Evolutionary conservation across 1,140 invertebrate genomes (phyloP).

Genomic region (Xylocopa sonorina): DNA sequence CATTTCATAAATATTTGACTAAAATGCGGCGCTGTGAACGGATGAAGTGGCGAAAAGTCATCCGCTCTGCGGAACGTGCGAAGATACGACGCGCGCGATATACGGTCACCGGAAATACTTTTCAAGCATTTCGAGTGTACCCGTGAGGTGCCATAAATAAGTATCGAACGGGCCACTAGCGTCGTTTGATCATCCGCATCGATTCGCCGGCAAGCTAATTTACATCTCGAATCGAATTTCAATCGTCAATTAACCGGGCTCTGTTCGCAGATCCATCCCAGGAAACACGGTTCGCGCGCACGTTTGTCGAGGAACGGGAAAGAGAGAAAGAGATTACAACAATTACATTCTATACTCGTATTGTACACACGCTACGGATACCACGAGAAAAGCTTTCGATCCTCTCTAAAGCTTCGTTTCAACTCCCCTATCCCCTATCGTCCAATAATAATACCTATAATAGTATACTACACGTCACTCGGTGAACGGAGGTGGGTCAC

Average conservation of each 20-base stretch:
- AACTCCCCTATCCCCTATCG: not conserved
- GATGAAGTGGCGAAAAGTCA: too few relatives aligned
- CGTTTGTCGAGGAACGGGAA: slow-evolving; percentile 20
- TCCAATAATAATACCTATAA: slow-evolving; percentile 31
- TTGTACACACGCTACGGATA: slow-evolving; percentile 35
- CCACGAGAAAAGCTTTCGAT: slow-evolving; percentile 39
- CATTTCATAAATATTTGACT: not conserved
- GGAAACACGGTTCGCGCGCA: slow-evolving; percentile 26
- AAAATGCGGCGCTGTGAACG: not conserved
- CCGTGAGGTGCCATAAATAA: not conserved
- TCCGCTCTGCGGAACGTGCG: too few relatives aligned
- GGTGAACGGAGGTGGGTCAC: slow-evolving; percentile 61
- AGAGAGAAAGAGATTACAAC: not conserved
- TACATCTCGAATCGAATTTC: not conserved
- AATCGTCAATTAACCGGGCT: not conserved
- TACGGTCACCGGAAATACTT: not conserved
- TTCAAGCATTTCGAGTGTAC: not conserved
- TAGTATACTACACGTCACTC: slow-evolving; percentile 66
- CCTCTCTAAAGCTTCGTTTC: slow-evolving; percentile 47
- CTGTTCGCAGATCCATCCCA: slow-evolving; percentile 13
- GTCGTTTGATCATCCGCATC: not conserved
- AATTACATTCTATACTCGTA: slow-evolving; percentile 56
- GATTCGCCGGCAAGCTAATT: not conserved
- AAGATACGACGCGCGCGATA: too few relatives aligned
- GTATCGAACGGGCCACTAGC: not conserved